Evolutionary conservation across 2,797 vertebrate species (phyloP).

Genomic region (Agapornis canus): DNA sequence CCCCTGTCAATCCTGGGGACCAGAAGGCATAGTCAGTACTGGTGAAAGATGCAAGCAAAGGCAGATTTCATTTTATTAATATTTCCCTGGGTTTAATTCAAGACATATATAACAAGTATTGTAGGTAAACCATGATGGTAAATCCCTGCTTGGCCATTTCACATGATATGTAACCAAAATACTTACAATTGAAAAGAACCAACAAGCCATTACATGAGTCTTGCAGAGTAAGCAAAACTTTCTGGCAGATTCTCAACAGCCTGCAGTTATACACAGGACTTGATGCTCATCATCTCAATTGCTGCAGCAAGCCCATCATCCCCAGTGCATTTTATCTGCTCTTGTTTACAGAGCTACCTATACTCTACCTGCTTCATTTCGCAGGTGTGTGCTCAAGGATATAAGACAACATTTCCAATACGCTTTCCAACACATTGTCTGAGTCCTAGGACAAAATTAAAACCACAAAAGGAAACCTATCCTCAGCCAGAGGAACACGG

Average conservation of each 20-base stretch:
- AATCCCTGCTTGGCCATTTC: background rate
- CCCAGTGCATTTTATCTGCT: background rate
- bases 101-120: background rate
- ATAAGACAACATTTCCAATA: background rate
- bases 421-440: background rate
- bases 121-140: background rate
- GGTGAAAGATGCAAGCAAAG: background rate
- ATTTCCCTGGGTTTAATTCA: background rate
- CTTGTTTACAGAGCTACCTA: background rate
- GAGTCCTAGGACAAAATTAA: background rate
- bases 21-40: background rate
- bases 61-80: background rate
- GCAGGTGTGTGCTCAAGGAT: background rate
- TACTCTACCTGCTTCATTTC: background rate
- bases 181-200: background rate
- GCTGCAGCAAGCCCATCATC: conserved; percentile 1
- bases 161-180: background rate
- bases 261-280: background rate
- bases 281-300: background rate
- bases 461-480: background rate
- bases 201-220: background rate
- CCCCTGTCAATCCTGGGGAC: conserved; percentile 71
- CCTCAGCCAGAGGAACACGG: background rate
- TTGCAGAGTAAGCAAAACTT: background rate
- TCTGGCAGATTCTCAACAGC: background rate